Base-by-base conservation (phyloP, 2,113 vertebrate genomes). In the Azemiops feae region DNA sequence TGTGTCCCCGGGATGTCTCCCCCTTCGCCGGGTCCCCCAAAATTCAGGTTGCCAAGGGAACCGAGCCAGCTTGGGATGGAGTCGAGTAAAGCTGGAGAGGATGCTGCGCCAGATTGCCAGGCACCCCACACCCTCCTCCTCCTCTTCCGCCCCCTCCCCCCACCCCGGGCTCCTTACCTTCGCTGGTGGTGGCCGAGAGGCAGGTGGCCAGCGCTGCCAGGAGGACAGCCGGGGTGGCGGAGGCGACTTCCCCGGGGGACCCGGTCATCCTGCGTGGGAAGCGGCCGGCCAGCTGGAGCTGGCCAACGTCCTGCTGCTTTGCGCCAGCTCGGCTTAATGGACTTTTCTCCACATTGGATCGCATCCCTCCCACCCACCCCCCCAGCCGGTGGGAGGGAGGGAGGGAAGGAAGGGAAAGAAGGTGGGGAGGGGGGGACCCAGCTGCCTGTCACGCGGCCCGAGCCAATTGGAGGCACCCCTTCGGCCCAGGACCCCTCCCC, bases 391-490 rank as follows among this genome's bases (percentile, higher is more conserved):
- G 58, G 58, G 58, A 0, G 57, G 57, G 57, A 7, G 0, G 55
- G 55, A 58, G 0, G 11, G 60, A 27, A 9, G 57, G 57, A 27
- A 0, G 25, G 25, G 11, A 27, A 25, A 58, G 94, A 57, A 85
- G 93, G 92, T 57, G 14, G 69, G 95, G 74, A 39, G 90, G 95
- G 57, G 91, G 95, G 53, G 64, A 87, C 69, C 94, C 64, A 88
- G 92, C 95, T 94, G 96, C 94, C 96, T 89, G 96, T 97, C 96
- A 96, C 90, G 0, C 92, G 95, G 89, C 93, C 2, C 81, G 93
- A 97, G 94, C 97, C 97, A 97, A 97, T 97, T 92, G 95, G 95
- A n/a, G 95, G 88, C 93, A 93, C 94, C 95, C 95, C 94, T 93
- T 95, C 88, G 93, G 95, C 94, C 60, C 88, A 27, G 81, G 95